These are phyloP conservation scores for Drosophila nigricruria DNA, from an alignment of 2,888 invertebrate genomes.

Conservation along the genomic window DNA sequence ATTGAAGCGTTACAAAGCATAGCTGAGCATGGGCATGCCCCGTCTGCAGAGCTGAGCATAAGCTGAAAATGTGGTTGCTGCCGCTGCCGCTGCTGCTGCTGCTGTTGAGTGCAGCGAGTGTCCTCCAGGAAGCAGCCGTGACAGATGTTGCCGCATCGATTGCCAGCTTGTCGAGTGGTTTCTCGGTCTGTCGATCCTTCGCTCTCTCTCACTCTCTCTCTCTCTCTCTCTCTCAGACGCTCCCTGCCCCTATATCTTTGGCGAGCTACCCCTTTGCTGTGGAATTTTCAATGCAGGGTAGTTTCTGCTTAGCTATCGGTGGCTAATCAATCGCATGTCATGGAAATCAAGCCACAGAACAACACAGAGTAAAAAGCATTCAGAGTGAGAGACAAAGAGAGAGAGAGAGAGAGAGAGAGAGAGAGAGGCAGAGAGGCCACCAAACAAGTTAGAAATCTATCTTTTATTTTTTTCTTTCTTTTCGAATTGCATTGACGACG, in stretches of 20 bases:
- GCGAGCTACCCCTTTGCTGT: slow-evolving; percentile 52
- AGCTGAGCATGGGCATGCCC: slow-evolving; percentile 38
- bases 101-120: slow-evolving; percentile 25
- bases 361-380: slow-evolving; percentile 31
- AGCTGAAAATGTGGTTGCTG: slow-evolving; percentile 36
- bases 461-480: slow-evolving; percentile 45
- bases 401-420: not conserved
- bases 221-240: not conserved
- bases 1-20: slow-evolving; percentile 36
- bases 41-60: slow-evolving; percentile 2
- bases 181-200: slow-evolving; percentile 27
- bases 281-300: slow-evolving; percentile 32
- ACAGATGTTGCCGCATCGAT: slow-evolving; percentile 77
- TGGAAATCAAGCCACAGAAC: slow-evolving; percentile 52
- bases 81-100: slow-evolving; percentile 17
- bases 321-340: slow-evolving; percentile 66
- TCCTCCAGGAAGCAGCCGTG: slow-evolving; percentile 71
- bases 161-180: slow-evolving; percentile 72
- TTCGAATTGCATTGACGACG: slow-evolving; percentile 75
- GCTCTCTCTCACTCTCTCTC: slow-evolving; percentile 10
- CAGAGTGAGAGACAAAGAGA: not conserved
- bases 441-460: slow-evolving; percentile 77
- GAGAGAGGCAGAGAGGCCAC: slow-evolving; percentile 51
- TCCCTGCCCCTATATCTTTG: slow-evolving; percentile 1
- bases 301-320: slow-evolving; percentile 29